These are phyloP conservation scores for Eretmocerus hayati DNA, from an alignment of 2,888 invertebrate genomes.

Conservation along the genomic window DNA sequence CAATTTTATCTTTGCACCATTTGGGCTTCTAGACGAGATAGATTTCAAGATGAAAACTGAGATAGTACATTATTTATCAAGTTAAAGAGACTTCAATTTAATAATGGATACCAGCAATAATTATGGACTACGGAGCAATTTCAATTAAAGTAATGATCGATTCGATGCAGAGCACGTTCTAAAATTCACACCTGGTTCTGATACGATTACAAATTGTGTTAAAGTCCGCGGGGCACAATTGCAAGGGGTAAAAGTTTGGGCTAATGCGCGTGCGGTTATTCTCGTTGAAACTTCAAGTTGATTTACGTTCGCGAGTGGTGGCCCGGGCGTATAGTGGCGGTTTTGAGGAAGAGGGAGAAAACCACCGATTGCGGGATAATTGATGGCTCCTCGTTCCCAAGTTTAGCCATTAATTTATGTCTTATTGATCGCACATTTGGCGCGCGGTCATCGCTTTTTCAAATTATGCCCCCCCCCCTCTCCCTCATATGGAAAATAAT, in stretches of 20 bases:
- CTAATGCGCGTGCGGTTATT: not conserved
- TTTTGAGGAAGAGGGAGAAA: slow-evolving; percentile 1
- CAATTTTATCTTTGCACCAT: no score
- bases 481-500: no score
- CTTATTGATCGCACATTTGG: not conserved
- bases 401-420: slow-evolving; percentile 17
- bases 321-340: not conserved
- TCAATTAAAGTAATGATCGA: no score
- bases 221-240: not conserved
- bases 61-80: no score
- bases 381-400: slow-evolving; percentile 10
- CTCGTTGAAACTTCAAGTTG: slow-evolving; percentile 9
- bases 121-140: no score
- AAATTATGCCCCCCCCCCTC: no score
- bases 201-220: not conserved
- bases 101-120: no score
- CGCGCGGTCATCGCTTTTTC: no score
- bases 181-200: not conserved
- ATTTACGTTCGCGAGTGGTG: slow-evolving; percentile 13
- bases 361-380: slow-evolving; percentile 13
- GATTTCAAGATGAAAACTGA: no score
- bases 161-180: no score
- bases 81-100: no score
- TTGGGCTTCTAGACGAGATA: no score
- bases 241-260: not conserved